Evolutionary conservation across 2,888 invertebrate genomes (phyloP).

Genomic region (Gnatocerus cornutus): DNA sequence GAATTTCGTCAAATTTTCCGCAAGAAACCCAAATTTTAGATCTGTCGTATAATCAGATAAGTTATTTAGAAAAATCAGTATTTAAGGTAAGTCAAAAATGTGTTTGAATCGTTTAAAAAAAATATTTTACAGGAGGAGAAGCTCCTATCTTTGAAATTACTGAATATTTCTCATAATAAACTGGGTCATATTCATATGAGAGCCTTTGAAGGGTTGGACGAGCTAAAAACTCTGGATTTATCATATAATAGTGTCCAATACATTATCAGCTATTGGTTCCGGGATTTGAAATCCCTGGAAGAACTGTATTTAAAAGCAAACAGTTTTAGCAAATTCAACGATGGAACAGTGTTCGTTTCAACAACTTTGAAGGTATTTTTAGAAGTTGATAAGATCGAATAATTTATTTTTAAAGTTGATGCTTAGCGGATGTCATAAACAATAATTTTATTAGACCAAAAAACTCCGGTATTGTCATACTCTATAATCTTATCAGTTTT

Average conservation of each 20-base stretch:
- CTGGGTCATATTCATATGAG: conserved; percentile 78
- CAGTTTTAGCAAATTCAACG: conserved; percentile 72
- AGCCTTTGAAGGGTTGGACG: conserved; percentile 74
- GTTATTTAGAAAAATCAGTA: conserved; percentile 75
- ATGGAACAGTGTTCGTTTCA: conserved; percentile 76
- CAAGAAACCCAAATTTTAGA: conserved; percentile 76
- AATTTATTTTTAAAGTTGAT: too few species aligned
- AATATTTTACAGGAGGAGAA: conserved; percentile 71
- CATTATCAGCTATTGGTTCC: conserved; percentile 74
- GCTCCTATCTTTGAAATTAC: conserved; percentile 71
- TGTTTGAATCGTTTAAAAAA: not conserved
- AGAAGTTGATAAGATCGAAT: not conserved
- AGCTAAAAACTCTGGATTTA: conserved; percentile 74
- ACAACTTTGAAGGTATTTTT: conserved; percentile 71
- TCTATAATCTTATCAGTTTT: not conserved
- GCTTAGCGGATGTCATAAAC: too few species aligned
- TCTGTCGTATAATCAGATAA: conserved; percentile 77
- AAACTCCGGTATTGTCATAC: too few species aligned
- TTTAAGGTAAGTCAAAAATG: conserved; percentile 73
- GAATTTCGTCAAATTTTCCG: conserved; percentile 76
- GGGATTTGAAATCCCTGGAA: conserved; percentile 73
- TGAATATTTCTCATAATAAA: conserved; percentile 76
- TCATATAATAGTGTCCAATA: conserved; percentile 77
- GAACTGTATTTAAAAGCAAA: conserved; percentile 77
- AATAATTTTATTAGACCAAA: too few species aligned